Base-by-base conservation (phyloP, 2,888 invertebrate species). In the Luperina testacea region DNA sequence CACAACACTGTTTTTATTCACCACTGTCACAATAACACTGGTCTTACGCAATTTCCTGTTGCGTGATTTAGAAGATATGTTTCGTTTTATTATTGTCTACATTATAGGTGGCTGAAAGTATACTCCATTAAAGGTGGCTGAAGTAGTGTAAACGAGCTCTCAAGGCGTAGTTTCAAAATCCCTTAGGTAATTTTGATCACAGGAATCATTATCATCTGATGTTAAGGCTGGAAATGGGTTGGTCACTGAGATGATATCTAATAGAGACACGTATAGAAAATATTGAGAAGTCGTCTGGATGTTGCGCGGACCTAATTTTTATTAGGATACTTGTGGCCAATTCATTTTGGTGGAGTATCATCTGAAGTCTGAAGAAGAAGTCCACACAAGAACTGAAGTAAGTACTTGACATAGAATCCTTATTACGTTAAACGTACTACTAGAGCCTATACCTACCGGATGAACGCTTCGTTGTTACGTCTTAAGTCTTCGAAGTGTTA, bases 1-100 rank as follows among this genome's bases (percentile, higher is more conserved):
- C 92, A 89, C 90, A 86, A 83, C 81, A 87, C 87, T 80, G 84
- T 74, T 84, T 83, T 85, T 81, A 87, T 82, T 77, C 88, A 87
- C 85, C 85, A 76, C 72, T 81, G 65, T 85, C 78, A 82, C 76
- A 80, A 64, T 27, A 72, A 76, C 85, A 88, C 85, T 82, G 51
- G 20, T 72, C 65, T 78, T 76, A 71, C 27, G 67, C 74, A 81
- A 84, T 72, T 61, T 78, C 45, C 72, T 77, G 59, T 82, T 82
- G 72, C 68, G 27, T 65, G 68, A 32, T 57, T 77, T 69, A 32
- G 51, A 71, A 73, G 59, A 63, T 59, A 27, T 63, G 57, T 57
- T 65, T 72, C 72, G 77, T 77, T 81, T 51, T 81, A 72, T 74
- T 71, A 65, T 67, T 74, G 68, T 81, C 53, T 81, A 67, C 32